Evolutionary conservation across 1,140 invertebrate species (phyloP).

Genomic region (Zaprionus lachaisei): DNA sequence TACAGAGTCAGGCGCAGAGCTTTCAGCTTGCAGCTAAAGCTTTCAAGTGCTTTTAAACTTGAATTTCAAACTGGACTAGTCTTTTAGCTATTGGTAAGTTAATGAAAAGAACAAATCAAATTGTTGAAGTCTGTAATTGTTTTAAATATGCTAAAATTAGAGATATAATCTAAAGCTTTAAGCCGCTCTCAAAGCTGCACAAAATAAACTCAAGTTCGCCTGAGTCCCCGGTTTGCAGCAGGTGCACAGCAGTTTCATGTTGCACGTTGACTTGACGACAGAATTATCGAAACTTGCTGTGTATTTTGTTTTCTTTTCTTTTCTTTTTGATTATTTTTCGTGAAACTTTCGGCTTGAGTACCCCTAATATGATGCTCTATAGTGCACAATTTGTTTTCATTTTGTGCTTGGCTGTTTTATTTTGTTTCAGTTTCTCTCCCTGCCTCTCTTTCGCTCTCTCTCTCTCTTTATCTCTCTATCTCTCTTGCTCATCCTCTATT

Average conservation of each 20-base stretch:
- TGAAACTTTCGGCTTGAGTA: slow-evolving; percentile 24
- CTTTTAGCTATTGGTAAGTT: background rate
- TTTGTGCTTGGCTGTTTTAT: slow-evolving; percentile 47
- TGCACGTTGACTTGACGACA: background rate
- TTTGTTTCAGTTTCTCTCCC: slow-evolving; percentile 4
- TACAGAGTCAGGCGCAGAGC: too few relatives aligned
- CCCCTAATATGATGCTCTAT: slow-evolving; percentile 61
- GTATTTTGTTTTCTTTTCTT: background rate
- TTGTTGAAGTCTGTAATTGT: background rate
- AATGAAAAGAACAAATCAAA: background rate
- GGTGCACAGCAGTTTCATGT: background rate
- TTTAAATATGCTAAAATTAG: background rate
- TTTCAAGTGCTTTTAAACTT: background rate
- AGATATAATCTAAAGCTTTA: background rate
- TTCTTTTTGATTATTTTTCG: background rate
- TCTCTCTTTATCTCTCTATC: background rate
- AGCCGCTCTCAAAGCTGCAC: background rate
- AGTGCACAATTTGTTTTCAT: slow-evolving; percentile 78
- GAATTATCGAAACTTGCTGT: background rate
- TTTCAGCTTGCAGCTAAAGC: background rate
- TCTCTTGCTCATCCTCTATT: background rate
- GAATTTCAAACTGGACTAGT: too few relatives aligned
- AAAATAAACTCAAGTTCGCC: background rate
- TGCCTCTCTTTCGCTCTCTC: background rate
- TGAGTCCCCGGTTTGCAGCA: background rate